phyloP scores from a whole-genome alignment of 2,888 invertebrate species.

The Perizoma affinitatum region DNA sequence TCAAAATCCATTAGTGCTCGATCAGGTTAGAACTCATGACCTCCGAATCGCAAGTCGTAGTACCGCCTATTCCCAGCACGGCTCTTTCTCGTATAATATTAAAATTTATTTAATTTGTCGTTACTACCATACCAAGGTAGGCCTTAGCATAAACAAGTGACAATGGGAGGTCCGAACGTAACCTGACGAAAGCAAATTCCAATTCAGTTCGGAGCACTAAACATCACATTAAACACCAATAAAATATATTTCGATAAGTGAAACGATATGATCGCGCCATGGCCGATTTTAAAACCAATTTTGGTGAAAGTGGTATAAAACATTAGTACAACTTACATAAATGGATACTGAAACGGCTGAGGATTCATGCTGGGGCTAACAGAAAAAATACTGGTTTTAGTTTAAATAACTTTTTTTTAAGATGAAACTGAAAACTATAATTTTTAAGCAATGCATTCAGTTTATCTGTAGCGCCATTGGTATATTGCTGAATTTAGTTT shows the following conservation, averaged over 20 bases:
- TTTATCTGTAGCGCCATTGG: no score
- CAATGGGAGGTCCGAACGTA: slow-evolving; percentile 8
- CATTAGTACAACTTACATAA: slow-evolving; percentile 16
- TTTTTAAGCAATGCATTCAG: no score
- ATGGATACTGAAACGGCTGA: slow-evolving; percentile 8
- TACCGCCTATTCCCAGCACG: no score
- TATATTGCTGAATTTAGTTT: no score
- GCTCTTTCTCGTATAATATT: no score
- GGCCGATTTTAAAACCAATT: slow-evolving; percentile 31
- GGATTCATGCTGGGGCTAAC: slow-evolving; percentile 11
- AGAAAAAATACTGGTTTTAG: slow-evolving; percentile 3
- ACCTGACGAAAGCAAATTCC: slow-evolving; percentile 9
- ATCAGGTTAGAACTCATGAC: no score
- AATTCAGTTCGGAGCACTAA: slow-evolving; percentile 11
- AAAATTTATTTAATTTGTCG: no score
- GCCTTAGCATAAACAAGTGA: not conserved
- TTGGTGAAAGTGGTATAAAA: slow-evolving; percentile 32
- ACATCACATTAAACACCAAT: slow-evolving; percentile 29
- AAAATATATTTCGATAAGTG: slow-evolving; percentile 32
- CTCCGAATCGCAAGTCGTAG: no score
- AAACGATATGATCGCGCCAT: slow-evolving; percentile 23
- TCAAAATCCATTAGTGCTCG: no score
- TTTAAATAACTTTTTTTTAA: not conserved
- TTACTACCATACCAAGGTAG: no score
- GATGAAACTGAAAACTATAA: not conserved